A percentile compares a stretch with the other conserved stretches of the same genome.
phyloP scores from a whole-genome alignment of 2,797 vertebrate species.

The Pangasius sanitwongsei region DNA sequence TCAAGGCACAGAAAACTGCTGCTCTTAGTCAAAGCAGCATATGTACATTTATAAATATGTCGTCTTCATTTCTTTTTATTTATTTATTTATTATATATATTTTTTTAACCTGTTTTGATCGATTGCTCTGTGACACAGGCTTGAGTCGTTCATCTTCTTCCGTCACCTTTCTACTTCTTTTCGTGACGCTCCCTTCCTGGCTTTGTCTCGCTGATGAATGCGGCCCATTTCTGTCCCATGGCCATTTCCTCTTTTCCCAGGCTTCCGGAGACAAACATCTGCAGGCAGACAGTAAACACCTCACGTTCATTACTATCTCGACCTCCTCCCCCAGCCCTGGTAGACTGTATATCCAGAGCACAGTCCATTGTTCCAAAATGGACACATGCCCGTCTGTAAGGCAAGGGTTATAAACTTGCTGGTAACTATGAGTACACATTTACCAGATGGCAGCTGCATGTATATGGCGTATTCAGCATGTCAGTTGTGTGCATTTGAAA shows the following conservation, averaged over 20 bases:
- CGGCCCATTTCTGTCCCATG: conserved; percentile 39
- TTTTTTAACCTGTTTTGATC: neutral
- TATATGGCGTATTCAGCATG: neutral
- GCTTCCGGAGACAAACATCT: conserved; percentile 53
- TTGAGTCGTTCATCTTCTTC: conserved; percentile 18
- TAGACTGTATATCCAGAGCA: conserved; percentile 1
- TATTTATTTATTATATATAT: too few species aligned
- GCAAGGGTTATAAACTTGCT: neutral
- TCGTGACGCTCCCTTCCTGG: conserved; percentile 55
- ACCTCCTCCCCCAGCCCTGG: conserved; percentile 23
- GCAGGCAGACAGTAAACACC: conserved; percentile 45
- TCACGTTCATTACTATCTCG: conserved; percentile 28
- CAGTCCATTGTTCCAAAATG: conserved; percentile 14
- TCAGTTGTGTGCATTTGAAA: neutral
- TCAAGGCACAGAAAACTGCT: neutral
- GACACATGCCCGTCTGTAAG: neutral
- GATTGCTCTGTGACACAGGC: neutral
- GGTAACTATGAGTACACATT: neutral
- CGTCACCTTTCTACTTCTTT: conserved; percentile 39
- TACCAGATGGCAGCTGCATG: neutral
- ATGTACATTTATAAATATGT: too few species aligned
- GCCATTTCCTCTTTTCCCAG: conserved; percentile 55
- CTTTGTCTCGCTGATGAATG: conserved; percentile 58
- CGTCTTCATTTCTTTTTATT: neutral
- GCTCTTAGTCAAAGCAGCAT: neutral